These are phyloP conservation scores for Caenorhabditis elegans DNA, from an alignment of 1,140 invertebrate species.

Conservation along the genomic window DNA sequence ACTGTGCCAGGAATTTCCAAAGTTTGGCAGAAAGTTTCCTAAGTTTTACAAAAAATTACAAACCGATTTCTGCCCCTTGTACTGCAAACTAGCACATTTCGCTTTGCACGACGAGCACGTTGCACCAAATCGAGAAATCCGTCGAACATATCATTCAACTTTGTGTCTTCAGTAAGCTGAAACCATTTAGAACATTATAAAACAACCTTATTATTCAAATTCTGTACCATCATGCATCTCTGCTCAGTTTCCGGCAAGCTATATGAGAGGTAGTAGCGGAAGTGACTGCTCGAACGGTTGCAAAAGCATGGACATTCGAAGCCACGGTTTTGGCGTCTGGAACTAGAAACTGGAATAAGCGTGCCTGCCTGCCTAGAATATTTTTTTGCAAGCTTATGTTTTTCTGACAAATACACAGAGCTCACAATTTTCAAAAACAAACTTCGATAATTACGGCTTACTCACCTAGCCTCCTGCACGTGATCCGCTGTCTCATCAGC, in stretches of 20 bases:
- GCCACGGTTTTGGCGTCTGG: conserved; percentile 7
- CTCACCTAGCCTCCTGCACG: neutral
- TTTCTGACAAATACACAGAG: too few species aligned
- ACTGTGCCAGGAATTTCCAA: too few species aligned
- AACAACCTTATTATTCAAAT: neutral
- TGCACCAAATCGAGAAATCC: neutral
- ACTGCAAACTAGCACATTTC: neutral
- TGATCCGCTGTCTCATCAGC: conserved; percentile 7
- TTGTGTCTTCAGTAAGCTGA: conserved; percentile 19
- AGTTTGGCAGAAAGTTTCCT: too few species aligned
- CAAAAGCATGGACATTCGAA: conserved; percentile 11
- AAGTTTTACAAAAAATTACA: too few species aligned
- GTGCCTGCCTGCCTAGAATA: too few species aligned
- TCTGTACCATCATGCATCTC: neutral
- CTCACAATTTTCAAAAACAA: too few species aligned
- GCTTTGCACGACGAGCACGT: neutral
- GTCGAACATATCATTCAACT: neutral
- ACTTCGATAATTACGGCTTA: too few species aligned
- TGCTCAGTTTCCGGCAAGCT: conserved; percentile 2
- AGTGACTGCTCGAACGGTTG: neutral
- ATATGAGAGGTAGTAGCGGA: neutral
- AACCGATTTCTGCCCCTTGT: neutral
- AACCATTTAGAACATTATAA: neutral
- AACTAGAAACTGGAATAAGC: neutral
- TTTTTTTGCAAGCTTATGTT: too few species aligned